Conservation (phyloP, 2,113 vertebrate species). For the Macquaria ambigua region DNA sequence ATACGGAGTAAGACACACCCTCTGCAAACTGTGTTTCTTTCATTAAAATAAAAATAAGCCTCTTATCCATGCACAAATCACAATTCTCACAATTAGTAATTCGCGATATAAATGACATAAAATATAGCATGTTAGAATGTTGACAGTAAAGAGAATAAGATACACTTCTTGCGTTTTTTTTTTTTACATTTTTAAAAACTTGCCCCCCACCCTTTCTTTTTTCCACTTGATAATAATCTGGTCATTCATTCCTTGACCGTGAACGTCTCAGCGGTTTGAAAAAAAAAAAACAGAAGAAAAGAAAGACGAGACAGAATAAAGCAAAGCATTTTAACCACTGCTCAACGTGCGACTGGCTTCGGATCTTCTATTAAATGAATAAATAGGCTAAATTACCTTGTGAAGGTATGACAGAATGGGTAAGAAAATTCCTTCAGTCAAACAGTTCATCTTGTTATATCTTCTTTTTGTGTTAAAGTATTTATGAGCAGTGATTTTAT, state of each 20-base stretch:
- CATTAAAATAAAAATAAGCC: not conserved
- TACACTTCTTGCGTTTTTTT: not conserved
- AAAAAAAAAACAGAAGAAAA: not conserved
- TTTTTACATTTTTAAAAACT: constrained; percentile 6
- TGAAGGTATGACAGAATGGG: constrained; percentile 14
- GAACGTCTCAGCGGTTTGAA: constrained; percentile 42
- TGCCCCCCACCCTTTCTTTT: constrained; percentile 3
- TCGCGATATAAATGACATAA: constrained; percentile 5
- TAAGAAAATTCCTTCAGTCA: constrained; percentile 43
- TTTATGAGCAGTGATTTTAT: constrained; percentile 15
- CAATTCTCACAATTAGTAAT: not conserved
- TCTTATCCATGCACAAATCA: not conserved
- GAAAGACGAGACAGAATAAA: constrained; percentile 43
- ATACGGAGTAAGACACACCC: not conserved
- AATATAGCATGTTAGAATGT: not conserved
- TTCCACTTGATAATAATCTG: constrained; percentile 39
- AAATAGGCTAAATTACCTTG: constrained; percentile 39
- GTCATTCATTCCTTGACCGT: constrained; percentile 51
- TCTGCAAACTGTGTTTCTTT: not conserved
- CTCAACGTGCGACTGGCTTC: constrained; percentile 15
- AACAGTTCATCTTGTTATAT: not conserved
- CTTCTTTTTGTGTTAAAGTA: constrained; percentile 11
- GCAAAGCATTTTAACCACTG: constrained; percentile 27
- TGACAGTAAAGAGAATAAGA: not conserved
- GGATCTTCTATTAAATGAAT: constrained; percentile 37